Evolutionary conservation across 2,888 invertebrate genomes (phyloP), one percentile per base, ranked within the genome.

Genomic region (Apodemia hepburni): DNA sequence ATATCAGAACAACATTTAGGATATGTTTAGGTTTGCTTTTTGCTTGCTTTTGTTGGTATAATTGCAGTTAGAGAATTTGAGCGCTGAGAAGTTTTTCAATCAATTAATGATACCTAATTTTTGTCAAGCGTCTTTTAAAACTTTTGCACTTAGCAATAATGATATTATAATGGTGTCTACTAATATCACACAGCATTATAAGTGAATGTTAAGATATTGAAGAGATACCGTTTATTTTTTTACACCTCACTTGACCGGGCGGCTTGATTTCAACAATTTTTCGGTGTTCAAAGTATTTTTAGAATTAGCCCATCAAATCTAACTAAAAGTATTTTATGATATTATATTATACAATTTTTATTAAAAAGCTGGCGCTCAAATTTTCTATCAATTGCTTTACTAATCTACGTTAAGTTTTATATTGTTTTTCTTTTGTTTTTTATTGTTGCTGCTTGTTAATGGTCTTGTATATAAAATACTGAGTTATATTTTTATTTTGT

Each of bases 1-100:
- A 83, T 92, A 69, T 91, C 92, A 64, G 93, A 93, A 78, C 91
- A 93, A 72, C 92, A 92, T 77, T 88, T 93, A 79, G 93, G 93
- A 57, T 93, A 92, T 78, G 92, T 93, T 68, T 93, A 86, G 78
- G 27, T 27, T n/a, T 57, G 42, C 59, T 59, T 59, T 58, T 65
- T 65, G 61, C 67, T 61, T 54, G 63, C 66, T 70, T 67, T 60
- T 35, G 60, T 60, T 68, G 64, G 58, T 58, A 57, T 57, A 59
- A 61, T n/a, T 54, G 18, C 18, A 17, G 29, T 51, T 38, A 18
- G 35, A 54, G 47, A 35, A 62, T 22, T 59, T 59, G 35, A 18
- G 18, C 29, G 47, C n/a, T 35, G 49, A 60, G 42, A 58, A 49
- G 18, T 47, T 51, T 35, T 42, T 12, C 8, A 35, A 9, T 1